phyloP scores from a whole-genome alignment of 1,140 invertebrate genomes.

The Stratiolaelaps scimitus region DNA sequence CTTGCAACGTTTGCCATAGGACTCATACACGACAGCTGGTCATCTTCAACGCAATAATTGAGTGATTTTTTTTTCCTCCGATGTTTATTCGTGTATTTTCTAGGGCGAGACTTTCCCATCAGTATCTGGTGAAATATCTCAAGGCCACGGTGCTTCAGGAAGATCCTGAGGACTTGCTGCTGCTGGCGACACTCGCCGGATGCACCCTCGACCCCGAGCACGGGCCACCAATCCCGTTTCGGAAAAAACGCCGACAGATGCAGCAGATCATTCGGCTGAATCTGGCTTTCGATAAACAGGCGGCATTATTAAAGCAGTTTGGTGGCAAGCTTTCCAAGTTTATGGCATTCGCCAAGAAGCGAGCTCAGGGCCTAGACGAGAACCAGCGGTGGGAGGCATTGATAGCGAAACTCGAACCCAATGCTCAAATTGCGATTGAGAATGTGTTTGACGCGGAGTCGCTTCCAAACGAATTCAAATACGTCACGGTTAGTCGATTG shows the following conservation, averaged over 20 bases:
- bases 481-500: background rate
- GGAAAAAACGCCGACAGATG: slow-evolving; percentile 5
- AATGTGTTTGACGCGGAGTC: slow-evolving; percentile 2
- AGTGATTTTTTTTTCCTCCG: too few species aligned
- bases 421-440: slow-evolving; percentile 10
- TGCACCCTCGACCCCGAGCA: too few species aligned
- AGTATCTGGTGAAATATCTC: too few species aligned
- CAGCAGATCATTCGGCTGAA: background rate
- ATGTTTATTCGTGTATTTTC: too few species aligned
- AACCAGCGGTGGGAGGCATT: slow-evolving; percentile 4
- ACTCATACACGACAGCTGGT: too few species aligned
- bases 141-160: too few species aligned
- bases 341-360: background rate
- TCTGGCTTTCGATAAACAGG: background rate
- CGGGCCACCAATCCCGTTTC: too few species aligned
- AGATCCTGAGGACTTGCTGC: too few species aligned
- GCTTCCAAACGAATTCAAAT: slow-evolving; percentile 5
- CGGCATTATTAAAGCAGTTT: background rate
- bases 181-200: too few species aligned
- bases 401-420: slow-evolving; percentile 4
- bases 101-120: too few species aligned
- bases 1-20: too few species aligned
- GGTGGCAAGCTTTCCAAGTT: background rate
- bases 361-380: background rate
- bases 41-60: too few species aligned